Evolutionary conservation across 2,113 vertebrate genomes (phyloP).

Genomic region (Theristicus caerulescens): DNA sequence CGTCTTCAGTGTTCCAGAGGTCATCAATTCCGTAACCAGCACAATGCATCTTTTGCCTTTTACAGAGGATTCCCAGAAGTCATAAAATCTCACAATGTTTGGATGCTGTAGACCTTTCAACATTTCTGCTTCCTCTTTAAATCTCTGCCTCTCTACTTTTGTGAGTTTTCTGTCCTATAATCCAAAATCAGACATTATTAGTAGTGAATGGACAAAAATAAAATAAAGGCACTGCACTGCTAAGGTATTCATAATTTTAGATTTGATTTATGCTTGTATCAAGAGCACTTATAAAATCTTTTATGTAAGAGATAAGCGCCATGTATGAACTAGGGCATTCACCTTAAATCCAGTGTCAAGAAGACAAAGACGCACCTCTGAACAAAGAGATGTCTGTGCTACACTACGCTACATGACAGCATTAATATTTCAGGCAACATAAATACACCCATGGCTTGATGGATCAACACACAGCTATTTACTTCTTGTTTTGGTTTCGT

Average conservation of each 20-base stretch:
- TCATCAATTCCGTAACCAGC: constrained; percentile 96
- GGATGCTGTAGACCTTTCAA: constrained; percentile 96
- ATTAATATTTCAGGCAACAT: not conserved
- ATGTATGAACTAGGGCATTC: not conserved
- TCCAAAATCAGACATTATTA: not conserved
- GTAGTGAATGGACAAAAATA: not conserved
- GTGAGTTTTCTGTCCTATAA: constrained; percentile 92
- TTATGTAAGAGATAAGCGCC: not conserved
- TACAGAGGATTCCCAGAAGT: constrained; percentile 95
- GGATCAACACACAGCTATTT: not conserved
- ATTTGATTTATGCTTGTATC: not conserved
- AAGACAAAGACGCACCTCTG: not conserved
- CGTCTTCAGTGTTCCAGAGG: constrained; percentile 98
- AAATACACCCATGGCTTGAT: not conserved
- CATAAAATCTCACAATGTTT: constrained; percentile 97
- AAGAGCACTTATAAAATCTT: constrained; percentile 20
- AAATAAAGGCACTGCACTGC: not conserved
- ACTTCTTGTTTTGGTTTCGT: not conserved
- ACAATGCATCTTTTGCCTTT: constrained; percentile 96
- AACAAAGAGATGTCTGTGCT: not conserved
- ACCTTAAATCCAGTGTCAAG: not conserved
- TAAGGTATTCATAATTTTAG: not conserved
- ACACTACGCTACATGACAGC: not conserved
- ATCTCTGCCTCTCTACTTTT: constrained; percentile 92
- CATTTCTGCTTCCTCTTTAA: constrained; percentile 99